Evolutionary conservation across 2,888 invertebrate genomes (phyloP), one percentile per base, ranked within the genome.

Genomic region (Morpho helenor): DNA sequence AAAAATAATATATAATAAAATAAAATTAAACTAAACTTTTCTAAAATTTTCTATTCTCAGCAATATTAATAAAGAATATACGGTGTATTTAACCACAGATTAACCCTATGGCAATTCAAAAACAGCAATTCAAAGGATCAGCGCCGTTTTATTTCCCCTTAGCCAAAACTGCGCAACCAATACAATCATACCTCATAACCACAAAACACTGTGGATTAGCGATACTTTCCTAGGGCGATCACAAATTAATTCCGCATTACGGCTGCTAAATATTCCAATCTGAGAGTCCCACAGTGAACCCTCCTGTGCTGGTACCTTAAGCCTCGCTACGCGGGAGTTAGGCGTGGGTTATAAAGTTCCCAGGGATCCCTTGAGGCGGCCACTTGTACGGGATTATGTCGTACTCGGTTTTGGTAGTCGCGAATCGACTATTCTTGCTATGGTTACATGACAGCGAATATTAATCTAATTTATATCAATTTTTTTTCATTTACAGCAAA

Each of bases 341-440:
- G 73, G 71, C 69, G 68, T 72, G 65, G 71, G 76, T 79, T 84
- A 83, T 83, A 81, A 79, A 77, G 82, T 85, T 86, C 85, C 82
- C 86, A 79, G 76, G 72, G 69, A 66, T 78, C 84, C 84, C 85
- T 74, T 66, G 80, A 75, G 83, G 82, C 80, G 80, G 66, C 76
- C 82, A 85, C 88, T 87, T 85, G 85, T 76, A 73, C 76, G 65
- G 84, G 87, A 85, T 88, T 87, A 82, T 61, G 61, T 67, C 71
- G 72, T 67, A 62, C 62, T 67, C 66, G 59, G 61, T 59, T 59
- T 65, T 59, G 61, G 62, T 62, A 63, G 45, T 64, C 59, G 60
- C 56, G 56, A 56, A 52, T 54, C 53, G 57, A 61, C 41, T 23
- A 3, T 42, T 54, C n/a, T 40, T 46, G 59, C 52, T n/a, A 2